A percentile compares a stretch with the other conserved stretches of the same genome.
These are phyloP conservation scores for Trichonephila inaurata DNA, from an alignment of 1,140 invertebrate genomes.

Conservation along the genomic window DNA sequence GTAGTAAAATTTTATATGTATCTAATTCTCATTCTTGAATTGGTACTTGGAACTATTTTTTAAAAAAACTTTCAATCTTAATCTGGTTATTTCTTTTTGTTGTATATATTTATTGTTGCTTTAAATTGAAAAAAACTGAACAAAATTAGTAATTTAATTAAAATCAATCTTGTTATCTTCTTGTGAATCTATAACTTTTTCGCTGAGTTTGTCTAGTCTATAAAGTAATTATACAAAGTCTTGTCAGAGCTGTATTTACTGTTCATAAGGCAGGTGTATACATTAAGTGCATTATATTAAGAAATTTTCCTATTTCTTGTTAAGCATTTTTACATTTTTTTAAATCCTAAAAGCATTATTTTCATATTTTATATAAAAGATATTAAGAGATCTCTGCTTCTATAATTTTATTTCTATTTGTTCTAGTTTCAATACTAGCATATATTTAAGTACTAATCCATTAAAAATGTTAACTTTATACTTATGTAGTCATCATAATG, in stretches of 20 bases:
- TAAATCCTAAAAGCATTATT: slow-evolving; percentile 17
- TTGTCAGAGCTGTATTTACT: slow-evolving; percentile 22
- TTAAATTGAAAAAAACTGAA: neutral
- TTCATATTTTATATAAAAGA: slow-evolving; percentile 49
- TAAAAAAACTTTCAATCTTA: neutral
- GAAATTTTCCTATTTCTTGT: slow-evolving; percentile 19
- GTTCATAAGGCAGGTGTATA: neutral
- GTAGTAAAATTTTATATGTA: slow-evolving; percentile 35
- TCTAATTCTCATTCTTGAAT: neutral
- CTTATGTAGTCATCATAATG: neutral
- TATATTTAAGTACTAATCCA: neutral
- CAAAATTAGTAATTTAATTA: neutral
- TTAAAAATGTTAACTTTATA: neutral
- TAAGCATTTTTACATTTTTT: slow-evolving; percentile 22
- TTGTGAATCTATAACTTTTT: neutral
- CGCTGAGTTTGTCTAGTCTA: slow-evolving; percentile 20
- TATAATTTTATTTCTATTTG: slow-evolving; percentile 4
- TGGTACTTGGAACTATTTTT: neutral
- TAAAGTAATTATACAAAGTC: slow-evolving; percentile 9
- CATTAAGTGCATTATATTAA: slow-evolving; percentile 25
- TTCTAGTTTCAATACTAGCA: neutral
- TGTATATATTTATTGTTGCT: neutral
- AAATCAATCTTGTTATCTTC: neutral
- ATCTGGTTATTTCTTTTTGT: slow-evolving; percentile 28
- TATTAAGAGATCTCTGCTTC: neutral